Conservation (phyloP, 2,888 invertebrate species). For the Epinotia brunnichana region DNA sequence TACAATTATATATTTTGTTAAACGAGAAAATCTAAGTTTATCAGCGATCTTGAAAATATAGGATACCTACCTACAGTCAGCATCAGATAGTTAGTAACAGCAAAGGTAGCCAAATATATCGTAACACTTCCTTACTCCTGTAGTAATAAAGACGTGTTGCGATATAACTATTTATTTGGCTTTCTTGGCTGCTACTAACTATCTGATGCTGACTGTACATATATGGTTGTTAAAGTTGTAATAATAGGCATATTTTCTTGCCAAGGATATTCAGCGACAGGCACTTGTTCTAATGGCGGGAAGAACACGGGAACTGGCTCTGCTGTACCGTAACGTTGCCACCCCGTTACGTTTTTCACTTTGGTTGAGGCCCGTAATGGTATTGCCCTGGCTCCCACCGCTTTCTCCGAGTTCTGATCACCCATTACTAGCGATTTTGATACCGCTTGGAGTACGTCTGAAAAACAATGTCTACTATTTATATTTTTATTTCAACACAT, state of each 20-base stretch:
- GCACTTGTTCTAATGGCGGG: slow-evolving; percentile 85
- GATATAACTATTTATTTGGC: no score
- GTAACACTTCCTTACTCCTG: no score
- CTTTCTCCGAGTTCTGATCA: slow-evolving; percentile 68
- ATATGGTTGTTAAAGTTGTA: background rate
- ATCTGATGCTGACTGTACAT: no score
- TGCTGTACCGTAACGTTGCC: slow-evolving; percentile 71
- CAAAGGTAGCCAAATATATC: no score
- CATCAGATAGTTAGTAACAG: no score
- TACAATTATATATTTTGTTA: background rate
- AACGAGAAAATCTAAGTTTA: no score
- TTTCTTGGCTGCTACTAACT: no score
- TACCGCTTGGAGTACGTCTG: slow-evolving; percentile 89
- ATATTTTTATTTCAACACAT: background rate
- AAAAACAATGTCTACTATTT: slow-evolving; percentile 34
- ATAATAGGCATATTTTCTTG: slow-evolving; percentile 57
- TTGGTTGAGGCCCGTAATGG: slow-evolving; percentile 68
- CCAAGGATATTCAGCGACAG: slow-evolving; percentile 89
- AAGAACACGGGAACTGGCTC: slow-evolving; percentile 75
- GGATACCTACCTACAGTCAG: no score
- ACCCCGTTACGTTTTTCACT: slow-evolving; percentile 73
- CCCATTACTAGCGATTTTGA: slow-evolving; percentile 88
- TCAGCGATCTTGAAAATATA: no score
- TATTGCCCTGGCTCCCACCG: slow-evolving; percentile 82
- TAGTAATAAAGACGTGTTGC: no score